These are phyloP conservation scores for Endotricha flammealis DNA, from an alignment of 2,888 invertebrate species.

Conservation along the genomic window DNA sequence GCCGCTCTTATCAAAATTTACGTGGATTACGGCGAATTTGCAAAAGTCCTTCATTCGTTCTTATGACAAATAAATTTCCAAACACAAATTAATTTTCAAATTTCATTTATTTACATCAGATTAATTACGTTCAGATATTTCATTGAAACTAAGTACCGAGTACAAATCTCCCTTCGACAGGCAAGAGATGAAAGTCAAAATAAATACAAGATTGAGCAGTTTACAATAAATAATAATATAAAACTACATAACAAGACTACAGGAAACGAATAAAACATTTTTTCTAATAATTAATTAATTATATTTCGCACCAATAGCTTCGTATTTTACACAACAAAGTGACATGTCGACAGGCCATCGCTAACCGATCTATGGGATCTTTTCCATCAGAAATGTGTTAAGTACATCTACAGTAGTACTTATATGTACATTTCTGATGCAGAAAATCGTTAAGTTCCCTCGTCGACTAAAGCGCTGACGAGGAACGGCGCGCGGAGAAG, in stretches of 20 bases:
- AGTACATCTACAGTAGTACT: too few relatives aligned
- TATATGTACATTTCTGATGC: too few relatives aligned
- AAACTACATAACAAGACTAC: conserved; percentile 48
- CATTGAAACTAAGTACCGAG: not conserved
- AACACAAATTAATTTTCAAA: not conserved
- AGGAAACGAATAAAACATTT: conserved; percentile 17
- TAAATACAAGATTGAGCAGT: conserved; percentile 50
- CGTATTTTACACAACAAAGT: too few relatives aligned
- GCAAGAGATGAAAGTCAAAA: conserved; percentile 28
- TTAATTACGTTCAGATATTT: not conserved
- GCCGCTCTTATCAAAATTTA: too few relatives aligned
- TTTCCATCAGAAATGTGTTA: too few relatives aligned
- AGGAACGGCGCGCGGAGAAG: too few relatives aligned
- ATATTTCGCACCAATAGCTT: conserved; percentile 5
- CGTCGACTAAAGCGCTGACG: too few relatives aligned
- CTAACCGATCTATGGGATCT: too few relatives aligned
- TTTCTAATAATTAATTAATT: conserved; percentile 22
- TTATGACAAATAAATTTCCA: not conserved
- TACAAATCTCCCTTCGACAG: conserved; percentile 20
- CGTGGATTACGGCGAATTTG: too few relatives aligned
- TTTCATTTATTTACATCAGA: not conserved
- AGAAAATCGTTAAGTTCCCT: too few relatives aligned
- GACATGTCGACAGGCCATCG: too few relatives aligned
- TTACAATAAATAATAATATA: conserved; percentile 50
- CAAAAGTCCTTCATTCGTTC: too few relatives aligned